Base-by-base conservation (phyloP, 2,113 vertebrate genomes). In the Apodemus speciosus region DNA sequence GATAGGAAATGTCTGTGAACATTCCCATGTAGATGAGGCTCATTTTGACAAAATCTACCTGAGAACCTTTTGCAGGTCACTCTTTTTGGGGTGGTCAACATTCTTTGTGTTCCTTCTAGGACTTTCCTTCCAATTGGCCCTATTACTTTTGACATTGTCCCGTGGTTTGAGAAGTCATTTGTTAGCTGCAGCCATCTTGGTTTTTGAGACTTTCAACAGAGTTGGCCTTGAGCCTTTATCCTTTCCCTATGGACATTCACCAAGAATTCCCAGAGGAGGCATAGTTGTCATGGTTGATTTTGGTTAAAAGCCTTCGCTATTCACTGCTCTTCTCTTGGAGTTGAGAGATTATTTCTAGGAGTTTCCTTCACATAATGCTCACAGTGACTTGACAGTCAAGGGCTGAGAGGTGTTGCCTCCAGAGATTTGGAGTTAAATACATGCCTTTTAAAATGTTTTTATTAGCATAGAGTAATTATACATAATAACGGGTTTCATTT, bases 121-220 rank as follows among this genome's bases (percentile, higher is more conserved):
- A 73, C 6, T 62, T 72, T 87, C 62, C 53, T 72, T 87, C 62
- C 53, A 20, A 0, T 21, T 84, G 86, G 79, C 49, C 23, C 11
- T 40, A 27, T 76, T n/a, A 51, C 56, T 23, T 38, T 90, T 13
- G 43, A 11, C 58, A 86, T 94, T 66, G 35, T 76, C 51, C 68
- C n/a, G 6, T 77, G 38, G 35, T 25, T 75, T 64, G n/a, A 91
- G 64, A 86, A 95, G 56, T 84, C 51, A 7, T 87, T 91, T 80
- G 60, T 93, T 77, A 95, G 40, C 27, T 18, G 18, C 81, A 76
- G 89, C 85, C 89, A 86, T 85, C 35, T 35, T 94, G 90, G 79
- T 62, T 92, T 94, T 60, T 73, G 88, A 93, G 89, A 85, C 71
- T 81, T 69, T 77, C 81, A 85, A 66, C 76, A 56, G 87, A 88